Evolutionary conservation across 2,113 vertebrate species (phyloP).

Genomic region (Rhabdornis inornatus): DNA sequence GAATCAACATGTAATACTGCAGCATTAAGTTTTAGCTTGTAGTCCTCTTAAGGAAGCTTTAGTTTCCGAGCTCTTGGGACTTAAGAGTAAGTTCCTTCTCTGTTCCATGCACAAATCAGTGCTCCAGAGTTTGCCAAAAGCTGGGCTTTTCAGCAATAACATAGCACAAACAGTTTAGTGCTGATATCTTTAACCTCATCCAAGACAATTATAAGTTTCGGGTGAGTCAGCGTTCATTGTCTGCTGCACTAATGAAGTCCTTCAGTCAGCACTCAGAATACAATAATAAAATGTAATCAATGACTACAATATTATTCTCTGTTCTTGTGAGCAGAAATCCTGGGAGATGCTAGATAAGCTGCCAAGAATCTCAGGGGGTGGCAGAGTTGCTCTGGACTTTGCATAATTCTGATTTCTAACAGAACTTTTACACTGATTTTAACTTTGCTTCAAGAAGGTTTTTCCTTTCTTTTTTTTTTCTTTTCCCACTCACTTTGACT

Average conservation of each 20-base stretch:
- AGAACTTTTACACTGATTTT: background rate
- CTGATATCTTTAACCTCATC: background rate
- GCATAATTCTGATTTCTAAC: background rate
- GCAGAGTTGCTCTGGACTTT: background rate
- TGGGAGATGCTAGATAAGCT: background rate
- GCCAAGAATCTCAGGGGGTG: background rate
- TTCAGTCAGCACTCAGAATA: background rate
- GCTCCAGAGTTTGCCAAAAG: background rate
- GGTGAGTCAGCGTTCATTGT: background rate
- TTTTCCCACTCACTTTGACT: background rate
- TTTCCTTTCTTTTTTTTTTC: background rate
- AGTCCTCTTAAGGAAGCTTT: constrained; percentile 4
- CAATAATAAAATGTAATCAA: background rate
- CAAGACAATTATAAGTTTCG: background rate
- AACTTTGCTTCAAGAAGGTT: background rate
- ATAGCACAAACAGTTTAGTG: background rate
- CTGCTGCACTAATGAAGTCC: background rate
- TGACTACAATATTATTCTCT: background rate
- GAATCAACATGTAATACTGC: background rate
- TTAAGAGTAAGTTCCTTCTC: background rate
- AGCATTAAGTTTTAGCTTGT: background rate
- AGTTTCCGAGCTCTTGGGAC: background rate
- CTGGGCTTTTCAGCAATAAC: background rate
- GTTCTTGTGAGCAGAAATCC: background rate
- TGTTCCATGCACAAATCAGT: background rate